Evolutionary conservation across 2,888 invertebrate species (phyloP), one percentile per base, ranked within the genome.

Genomic region (Limenitis camilla): DNA sequence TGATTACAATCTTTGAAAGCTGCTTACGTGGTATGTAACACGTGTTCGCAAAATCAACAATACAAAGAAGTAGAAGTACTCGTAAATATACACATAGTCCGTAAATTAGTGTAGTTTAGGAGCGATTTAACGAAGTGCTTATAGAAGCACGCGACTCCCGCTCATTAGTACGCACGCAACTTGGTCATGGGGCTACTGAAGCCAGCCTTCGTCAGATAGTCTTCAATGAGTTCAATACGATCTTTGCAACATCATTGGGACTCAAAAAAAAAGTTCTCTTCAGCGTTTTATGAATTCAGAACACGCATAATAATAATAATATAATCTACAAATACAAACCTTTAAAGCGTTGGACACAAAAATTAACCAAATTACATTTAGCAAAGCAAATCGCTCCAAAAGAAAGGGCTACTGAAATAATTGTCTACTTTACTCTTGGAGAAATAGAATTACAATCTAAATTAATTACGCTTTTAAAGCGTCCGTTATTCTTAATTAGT

Each of bases 401-500:
- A 85, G 82, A 83, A 85, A 83, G 85, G 86, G 84, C 81, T 84
- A 84, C 85, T 78, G 72, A 84, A 87, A 87, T 87, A 85, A 87
- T 86, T 85, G 86, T 86, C 84, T 84, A 81, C 83, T 82, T 86
- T 85, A 82, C 80, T 86, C 82, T 72, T 76, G 72, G 81, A 80
- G 86, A 87, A 86, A 87, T 87, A 87, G 86, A 87, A 87, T 87
- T 87, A 87, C 86, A 86, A 86, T 87, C 83, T 87, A 86, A 87
- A 87, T 87, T 86, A 86, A 87, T 87, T 87, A 87, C 84, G 87
- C 85, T 82, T 86, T 86, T 86, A 86, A 87, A 87, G 81, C 86
- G 86, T 87, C 86, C 87, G 87, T 87, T 87, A 86, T 86, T 87
- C 86, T 87, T 87, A 87, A 87, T 87, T 87, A 87, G 87, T 87